Conservation (phyloP, 2,888 invertebrate species). For the Oligia strigilis region DNA sequence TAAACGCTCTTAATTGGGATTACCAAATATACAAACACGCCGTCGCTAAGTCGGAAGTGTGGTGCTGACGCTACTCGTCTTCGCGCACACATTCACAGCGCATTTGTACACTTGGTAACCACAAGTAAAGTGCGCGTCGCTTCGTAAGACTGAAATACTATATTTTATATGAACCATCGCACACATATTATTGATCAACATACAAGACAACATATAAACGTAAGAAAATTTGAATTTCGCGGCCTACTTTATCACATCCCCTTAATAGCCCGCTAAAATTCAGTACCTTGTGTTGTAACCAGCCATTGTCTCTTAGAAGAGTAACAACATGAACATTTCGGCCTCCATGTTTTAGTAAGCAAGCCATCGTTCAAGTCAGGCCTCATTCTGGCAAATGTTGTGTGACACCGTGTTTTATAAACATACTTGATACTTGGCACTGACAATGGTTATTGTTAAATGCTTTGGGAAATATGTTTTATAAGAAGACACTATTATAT, state of each 20-base stretch:
- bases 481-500: background rate
- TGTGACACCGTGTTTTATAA: conserved; percentile 44
- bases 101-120: background rate
- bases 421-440: conserved; percentile 8
- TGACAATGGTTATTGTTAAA: conserved; percentile 34
- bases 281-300: background rate
- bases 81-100: background rate
- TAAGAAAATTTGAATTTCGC: background rate
- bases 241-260: background rate
- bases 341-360: conserved; percentile 38
- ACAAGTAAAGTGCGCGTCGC: background rate
- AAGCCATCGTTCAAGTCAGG: background rate
- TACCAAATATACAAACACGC: background rate
- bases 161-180: background rate
- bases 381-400: conserved; percentile 11
- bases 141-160: background rate
- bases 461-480: conserved; percentile 4
- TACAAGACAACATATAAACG: background rate
- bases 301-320: conserved; percentile 7
- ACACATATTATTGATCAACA: too few relatives aligned
- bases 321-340: background rate
- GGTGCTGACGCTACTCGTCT: background rate
- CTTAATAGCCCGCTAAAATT: background rate
- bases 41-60: background rate
- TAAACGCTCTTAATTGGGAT: too few relatives aligned